Base-by-base conservation (phyloP, 2,888 invertebrate genomes). In the Platycnemis pennipes region DNA sequence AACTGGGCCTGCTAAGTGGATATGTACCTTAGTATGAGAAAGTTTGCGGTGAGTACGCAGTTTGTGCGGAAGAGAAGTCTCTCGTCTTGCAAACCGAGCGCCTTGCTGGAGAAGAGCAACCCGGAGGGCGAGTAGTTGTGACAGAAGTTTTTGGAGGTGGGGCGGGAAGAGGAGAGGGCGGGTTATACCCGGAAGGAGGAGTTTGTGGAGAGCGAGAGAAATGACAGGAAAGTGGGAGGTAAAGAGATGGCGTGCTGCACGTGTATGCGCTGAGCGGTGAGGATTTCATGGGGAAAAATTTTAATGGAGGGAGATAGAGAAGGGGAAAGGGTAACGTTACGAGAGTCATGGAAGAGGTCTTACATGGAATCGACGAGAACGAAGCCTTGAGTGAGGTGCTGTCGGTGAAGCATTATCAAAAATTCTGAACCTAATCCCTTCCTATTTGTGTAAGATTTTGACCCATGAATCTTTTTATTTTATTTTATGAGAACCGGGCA, bases 121-220 rank as follows among this genome's bases (percentile, higher is more conserved):
- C 44, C n/a, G 91, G 44, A 63, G 63, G 63, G 11, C 63, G n/a
- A 44, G 69, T 19, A n/a, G 63, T 44, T 77, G 77, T 77, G 77
- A 69, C 63, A 91, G 53, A 89, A 89, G 44, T 91, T 91, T 42
- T 42, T 1, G 89, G 56, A 44, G 22, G 56, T 44, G n/a, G 42
- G 69, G 44, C 42, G 91, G 69, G 69, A 77, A n/a, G n/a, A n/a
- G n/a, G n/a, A n/a, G n/a, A n/a, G 42, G 69, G 44, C 42, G 91
- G 69, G 69, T 37, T 37, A 16, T 77, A 11, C 37, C 37, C 77
- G 31, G 91, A 8, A 42, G 53, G 56, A 7, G 53, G 49, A 31
- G 44, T 56, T 56, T 44, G 26, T 31, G 7, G 5, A 26, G 46
- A 22, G 87, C 5, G n/a, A n/a, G 44, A 87, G 37, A 87, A 22